A percentile compares a stretch with the other conserved stretches of the same genome.
These are phyloP conservation scores for Lypha dubia DNA, from an alignment of 2,888 invertebrate genomes.

Conservation along the genomic window DNA sequence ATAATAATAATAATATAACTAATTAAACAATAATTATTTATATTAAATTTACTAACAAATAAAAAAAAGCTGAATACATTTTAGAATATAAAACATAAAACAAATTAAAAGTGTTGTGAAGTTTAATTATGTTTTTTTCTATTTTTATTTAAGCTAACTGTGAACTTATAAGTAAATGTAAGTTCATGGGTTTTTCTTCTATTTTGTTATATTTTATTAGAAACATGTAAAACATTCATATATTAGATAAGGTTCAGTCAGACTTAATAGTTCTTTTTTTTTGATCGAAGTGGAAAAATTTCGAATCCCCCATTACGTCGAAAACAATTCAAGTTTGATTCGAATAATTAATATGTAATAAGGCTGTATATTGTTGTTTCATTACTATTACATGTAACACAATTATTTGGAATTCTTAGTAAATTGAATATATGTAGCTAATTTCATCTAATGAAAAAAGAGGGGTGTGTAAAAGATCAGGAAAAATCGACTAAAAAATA, in stretches of 20 bases:
- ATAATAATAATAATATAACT: conserved; percentile 28
- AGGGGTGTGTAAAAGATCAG: too few species aligned
- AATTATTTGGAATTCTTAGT: background rate
- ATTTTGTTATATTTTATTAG: conserved; percentile 34
- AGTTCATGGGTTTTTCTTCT: conserved; percentile 49
- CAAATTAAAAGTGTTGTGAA: conserved; percentile 70
- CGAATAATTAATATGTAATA: background rate
- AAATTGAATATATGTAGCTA: too few species aligned
- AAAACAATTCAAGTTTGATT: background rate
- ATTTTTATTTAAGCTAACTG: conserved; percentile 35
- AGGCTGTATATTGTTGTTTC: background rate
- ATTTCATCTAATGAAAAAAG: too few species aligned
- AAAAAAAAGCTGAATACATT: conserved; percentile 8
- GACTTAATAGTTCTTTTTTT: background rate
- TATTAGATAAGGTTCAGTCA: background rate
- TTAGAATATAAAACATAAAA: conserved; percentile 40
- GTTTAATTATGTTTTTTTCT: conserved; percentile 34
- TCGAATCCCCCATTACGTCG: background rate
- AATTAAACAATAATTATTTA: conserved; percentile 54
- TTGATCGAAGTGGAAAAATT: background rate
- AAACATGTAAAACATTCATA: conserved; percentile 6
- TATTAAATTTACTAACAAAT: conserved; percentile 41
- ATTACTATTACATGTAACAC: background rate
- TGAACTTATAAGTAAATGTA: conserved; percentile 49
- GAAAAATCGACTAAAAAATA: too few species aligned